A percentile compares a stretch with the other conserved stretches of the same genome.
Evolutionary conservation across 2,888 invertebrate genomes (phyloP).

Genomic region (Cephus runcator): DNA sequence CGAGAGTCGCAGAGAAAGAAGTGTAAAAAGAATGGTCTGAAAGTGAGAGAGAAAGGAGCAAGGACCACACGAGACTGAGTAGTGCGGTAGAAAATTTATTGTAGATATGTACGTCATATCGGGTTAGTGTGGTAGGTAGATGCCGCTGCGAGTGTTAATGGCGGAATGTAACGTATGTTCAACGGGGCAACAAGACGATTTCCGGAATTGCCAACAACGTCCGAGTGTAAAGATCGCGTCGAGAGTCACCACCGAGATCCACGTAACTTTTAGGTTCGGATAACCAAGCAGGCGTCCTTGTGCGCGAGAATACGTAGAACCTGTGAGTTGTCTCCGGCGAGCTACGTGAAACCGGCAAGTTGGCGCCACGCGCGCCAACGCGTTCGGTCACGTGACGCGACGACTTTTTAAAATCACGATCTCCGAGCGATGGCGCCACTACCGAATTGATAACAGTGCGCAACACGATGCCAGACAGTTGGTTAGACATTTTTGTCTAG

Average conservation of each 20-base stretch:
- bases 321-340: slow-evolving; percentile 3
- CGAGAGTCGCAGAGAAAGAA: neutral
- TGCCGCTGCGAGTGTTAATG: neutral
- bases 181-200: neutral
- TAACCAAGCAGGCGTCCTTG: neutral
- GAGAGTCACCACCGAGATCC: neutral
- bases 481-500: neutral
- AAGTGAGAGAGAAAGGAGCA: neutral
- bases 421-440: neutral
- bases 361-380: slow-evolving; percentile 20
- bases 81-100: neutral
- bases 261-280: neutral
- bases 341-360: slow-evolving; percentile 6
- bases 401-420: neutral
- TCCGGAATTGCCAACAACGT: neutral
- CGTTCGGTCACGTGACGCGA: slow-evolving; percentile 10
- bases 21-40: neutral
- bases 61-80: neutral
- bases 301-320: neutral
- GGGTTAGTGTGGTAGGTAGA: neutral
- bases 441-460: neutral
- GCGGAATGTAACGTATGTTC: neutral
- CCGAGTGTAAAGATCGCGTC: neutral
- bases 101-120: neutral
- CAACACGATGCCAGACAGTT: neutral